Evolutionary conservation across 2,113 vertebrate genomes (phyloP).

Genomic region (Petrocephalus zakoni): DNA sequence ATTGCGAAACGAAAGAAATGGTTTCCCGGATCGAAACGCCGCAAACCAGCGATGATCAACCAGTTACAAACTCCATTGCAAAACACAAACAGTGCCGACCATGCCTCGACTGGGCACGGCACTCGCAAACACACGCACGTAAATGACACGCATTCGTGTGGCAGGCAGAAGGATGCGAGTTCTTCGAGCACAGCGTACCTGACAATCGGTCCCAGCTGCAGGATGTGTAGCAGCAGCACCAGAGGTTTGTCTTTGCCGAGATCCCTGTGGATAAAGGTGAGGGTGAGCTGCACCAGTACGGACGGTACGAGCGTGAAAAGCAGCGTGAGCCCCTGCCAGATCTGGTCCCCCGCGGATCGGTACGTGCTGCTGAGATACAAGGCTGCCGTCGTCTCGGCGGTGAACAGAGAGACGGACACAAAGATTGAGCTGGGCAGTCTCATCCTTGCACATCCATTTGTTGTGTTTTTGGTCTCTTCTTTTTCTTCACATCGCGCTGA

Average conservation of each 20-base stretch:
- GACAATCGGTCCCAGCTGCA: constrained; percentile 89
- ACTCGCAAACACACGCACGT: not conserved
- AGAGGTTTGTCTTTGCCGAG: constrained; percentile 86
- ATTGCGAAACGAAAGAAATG: not conserved
- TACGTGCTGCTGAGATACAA: constrained; percentile 87
- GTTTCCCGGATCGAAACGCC: not conserved
- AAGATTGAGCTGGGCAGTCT: constrained; percentile 87
- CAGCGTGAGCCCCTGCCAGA: constrained; percentile 88
- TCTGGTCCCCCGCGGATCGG: constrained; percentile 75
- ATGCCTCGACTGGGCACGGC: not conserved
- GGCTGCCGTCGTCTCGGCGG: constrained; percentile 82
- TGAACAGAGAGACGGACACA: constrained; percentile 82
- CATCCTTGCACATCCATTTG: constrained; percentile 70
- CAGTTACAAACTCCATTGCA: not conserved
- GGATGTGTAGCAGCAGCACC: constrained; percentile 84
- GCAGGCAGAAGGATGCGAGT: not conserved
- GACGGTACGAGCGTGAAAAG: constrained; percentile 87
- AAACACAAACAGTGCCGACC: not conserved
- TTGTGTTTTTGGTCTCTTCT: not conserved
- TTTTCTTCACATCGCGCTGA: not conserved
- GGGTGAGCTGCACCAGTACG: constrained; percentile 85
- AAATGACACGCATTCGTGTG: not conserved
- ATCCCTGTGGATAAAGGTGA: constrained; percentile 92
- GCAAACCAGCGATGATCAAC: not conserved
- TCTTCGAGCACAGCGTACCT: constrained; percentile 65